Evolutionary conservation across 2,888 invertebrate species (phyloP), one percentile per base, ranked within the genome.

Genomic region (Spilosoma lubricipeda): DNA sequence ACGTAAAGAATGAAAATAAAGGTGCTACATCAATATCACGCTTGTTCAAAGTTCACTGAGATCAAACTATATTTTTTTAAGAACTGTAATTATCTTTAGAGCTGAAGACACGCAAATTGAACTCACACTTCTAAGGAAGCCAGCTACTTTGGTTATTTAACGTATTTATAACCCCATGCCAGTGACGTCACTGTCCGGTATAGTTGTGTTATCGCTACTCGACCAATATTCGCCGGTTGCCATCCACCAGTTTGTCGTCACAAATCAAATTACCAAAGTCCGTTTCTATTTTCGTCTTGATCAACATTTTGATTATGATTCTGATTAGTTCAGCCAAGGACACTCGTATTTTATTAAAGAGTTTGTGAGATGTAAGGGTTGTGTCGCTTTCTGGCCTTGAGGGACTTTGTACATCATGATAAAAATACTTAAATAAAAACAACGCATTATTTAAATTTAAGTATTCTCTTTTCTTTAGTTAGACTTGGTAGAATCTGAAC

Each of bases 241-340:
- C 80, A 70, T 76, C 70, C 71, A 77, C 74, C 77, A 77, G 68
- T 73, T 77, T 56, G 52, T 77, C 80, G 80, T 80, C 82, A 82
- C 80, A 76, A 82, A 85, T 85, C 80, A 79, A 84, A 84, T 86
- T 86, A 86, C 77, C 69, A 48, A 77, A 82, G 79, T 81, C 75
- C 78, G 74, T 78, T 81, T 75, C 79, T 86, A 86, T 86, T 83
- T 85, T 78, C 42, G 79, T 72, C 78, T 27, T n/a, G 56, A 65
- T 67, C 70, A 71, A 77, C 73, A 67, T 80, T 75, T n/a, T 77
- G 72, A 65, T 74, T 76, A 79, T 82, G 78, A 82, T 85, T 81
- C 69, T 80, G 75, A 82, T 85, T 80, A 82, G 80, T 75, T 73
- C 67, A 77, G 68, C 75, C 73, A 75, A 76, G 71, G 86, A 82